Evolutionary conservation across 2,888 invertebrate genomes (phyloP), one percentile per base, ranked within the genome.

Genomic region (Andrena minutula): DNA sequence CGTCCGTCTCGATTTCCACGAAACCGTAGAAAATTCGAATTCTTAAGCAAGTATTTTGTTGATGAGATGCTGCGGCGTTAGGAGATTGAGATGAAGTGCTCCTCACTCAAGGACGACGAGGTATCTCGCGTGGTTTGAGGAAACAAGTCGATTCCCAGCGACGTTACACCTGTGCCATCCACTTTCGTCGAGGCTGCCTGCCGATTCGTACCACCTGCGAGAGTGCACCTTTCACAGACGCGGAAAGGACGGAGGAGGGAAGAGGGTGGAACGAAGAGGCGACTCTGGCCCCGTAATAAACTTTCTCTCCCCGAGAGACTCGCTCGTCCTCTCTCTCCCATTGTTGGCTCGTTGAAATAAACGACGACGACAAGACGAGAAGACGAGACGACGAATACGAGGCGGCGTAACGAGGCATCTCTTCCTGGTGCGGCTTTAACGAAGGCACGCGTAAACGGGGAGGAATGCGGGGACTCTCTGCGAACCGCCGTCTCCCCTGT

Each of bases 351-450:
- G 74, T 82, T 79, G 79, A 77, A 81, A 83, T 86, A 86, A 86
- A 86, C 86, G 84, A 86, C 80, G 35, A 76, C 23, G n/a, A 49
- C 26, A 12, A 47, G 6, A 26, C 16, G 26, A 26, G 66, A 28
- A 74, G 83, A 66, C 74, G 70, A 71, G 70, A 61, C 83, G 87
- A 86, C 78, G 87, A 84, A 72, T 79, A 86, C 75, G 84, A 79
- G 60, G 79, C 82, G 71, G 53, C 77, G 82, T 86, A 86, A 87
- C 86, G 87, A 87, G 87, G 41, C 86, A 70, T 69, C 82, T 70
- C 86, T 86, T 86, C 86, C 87, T 86, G 85, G 78, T 85, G 82
- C 69, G 32, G 65, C 61, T 74, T 83, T 87, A 86, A 86, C 87
- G 85, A 86, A 86, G 79, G 49, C 79, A 79, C 84, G 86, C 80